Conservation (phyloP, 2,113 vertebrate species). For the Heterotilapia buettikoferi region DNA sequence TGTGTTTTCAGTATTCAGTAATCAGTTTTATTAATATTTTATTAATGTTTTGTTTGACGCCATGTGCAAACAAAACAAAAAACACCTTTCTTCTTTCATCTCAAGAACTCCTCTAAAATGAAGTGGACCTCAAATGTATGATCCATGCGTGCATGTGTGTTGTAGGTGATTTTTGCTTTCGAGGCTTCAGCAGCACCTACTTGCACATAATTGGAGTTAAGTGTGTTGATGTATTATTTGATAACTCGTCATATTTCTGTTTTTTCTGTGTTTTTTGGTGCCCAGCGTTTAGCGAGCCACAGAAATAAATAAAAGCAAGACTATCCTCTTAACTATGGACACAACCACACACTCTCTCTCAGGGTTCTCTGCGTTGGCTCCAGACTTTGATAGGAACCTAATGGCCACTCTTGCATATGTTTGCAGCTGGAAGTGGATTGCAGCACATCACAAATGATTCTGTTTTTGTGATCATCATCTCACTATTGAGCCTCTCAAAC, state of each 20-base stretch:
- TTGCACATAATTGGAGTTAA: not conserved
- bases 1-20: not conserved
- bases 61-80: not conserved
- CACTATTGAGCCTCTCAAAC: not conserved
- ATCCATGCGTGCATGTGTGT: not conserved
- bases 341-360: not conserved
- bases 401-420: conserved; percentile 9
- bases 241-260: not conserved
- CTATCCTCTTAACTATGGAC: not conserved
- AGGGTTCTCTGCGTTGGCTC: not conserved
- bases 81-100: not conserved
- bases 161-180: not conserved
- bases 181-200: not conserved
- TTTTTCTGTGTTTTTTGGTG: not conserved
- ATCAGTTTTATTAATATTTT: not conserved
- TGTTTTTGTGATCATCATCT: not conserved
- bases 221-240: not conserved
- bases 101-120: not conserved
- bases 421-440: not conserved
- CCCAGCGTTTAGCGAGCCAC: not conserved
- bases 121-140: not conserved
- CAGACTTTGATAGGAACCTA: not conserved
- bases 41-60: not conserved
- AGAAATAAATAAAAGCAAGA: not conserved
- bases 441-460: not conserved